A percentile compares a stretch with the other conserved stretches of the same genome.
These are phyloP conservation scores for Patagioenas fasciata DNA, from an alignment of 2,113 vertebrate species.

Conservation along the genomic window DNA sequence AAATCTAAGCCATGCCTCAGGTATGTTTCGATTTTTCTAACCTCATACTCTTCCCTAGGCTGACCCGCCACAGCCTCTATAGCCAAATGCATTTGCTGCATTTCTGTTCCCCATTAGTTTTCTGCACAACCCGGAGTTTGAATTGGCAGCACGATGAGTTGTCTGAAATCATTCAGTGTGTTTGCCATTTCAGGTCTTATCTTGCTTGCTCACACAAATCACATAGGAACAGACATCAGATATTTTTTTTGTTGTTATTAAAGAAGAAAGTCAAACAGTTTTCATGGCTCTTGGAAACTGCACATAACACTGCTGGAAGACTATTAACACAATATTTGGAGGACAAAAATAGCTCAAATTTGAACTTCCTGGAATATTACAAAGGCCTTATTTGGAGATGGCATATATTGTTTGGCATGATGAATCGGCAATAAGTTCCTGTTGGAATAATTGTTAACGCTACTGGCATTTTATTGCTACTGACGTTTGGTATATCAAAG, in stretches of 20 bases:
- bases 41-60: neutral
- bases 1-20: neutral
- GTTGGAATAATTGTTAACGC: neutral
- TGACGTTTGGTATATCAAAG: neutral
- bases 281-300: neutral
- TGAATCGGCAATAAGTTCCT: neutral
- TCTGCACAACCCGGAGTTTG: neutral
- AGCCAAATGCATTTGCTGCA: neutral
- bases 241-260: neutral
- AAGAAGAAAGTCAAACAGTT: neutral
- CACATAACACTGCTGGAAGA: neutral
- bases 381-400: neutral
- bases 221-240: neutral
- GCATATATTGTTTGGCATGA: neutral
- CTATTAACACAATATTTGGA: neutral
- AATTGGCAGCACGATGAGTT: neutral
- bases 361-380: neutral
- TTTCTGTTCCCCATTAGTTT: neutral
- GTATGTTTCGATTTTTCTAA: neutral
- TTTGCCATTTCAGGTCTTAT: neutral
- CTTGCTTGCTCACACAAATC: neutral
- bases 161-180: neutral
- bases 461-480: neutral
- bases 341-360: conserved; percentile 9
- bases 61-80: neutral